These are phyloP conservation scores for Linyphia triangularis DNA, from an alignment of 2,888 invertebrate genomes.

Conservation along the genomic window DNA sequence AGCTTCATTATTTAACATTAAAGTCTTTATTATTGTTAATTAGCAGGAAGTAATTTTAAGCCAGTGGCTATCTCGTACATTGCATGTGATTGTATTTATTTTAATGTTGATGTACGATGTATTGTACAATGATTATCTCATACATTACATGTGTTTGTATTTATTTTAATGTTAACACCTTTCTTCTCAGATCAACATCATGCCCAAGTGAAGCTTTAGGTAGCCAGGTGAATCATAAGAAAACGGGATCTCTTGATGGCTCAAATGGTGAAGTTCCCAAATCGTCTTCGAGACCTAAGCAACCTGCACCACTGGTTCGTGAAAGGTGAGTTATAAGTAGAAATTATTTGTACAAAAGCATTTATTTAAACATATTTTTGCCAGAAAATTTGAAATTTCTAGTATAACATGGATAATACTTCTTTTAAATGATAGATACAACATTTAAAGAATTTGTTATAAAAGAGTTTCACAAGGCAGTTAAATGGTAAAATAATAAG, in stretches of 20 bases:
- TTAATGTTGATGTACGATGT: too few species aligned
- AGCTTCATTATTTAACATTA: too few species aligned
- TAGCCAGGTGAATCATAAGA: constrained; percentile 79
- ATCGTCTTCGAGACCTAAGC: constrained; percentile 78
- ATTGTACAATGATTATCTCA: too few species aligned
- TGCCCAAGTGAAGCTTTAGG: constrained; percentile 91
- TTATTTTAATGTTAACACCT: too few species aligned
- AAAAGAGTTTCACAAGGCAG: not conserved
- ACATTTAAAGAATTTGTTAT: not conserved
- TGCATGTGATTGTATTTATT: too few species aligned
- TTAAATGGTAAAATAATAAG: not conserved
- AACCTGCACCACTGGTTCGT: constrained; percentile 81
- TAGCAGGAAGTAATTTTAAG: too few species aligned
- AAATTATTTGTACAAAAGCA: not conserved
- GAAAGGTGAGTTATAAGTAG: constrained; percentile 82
- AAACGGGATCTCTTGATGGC: constrained; percentile 83
- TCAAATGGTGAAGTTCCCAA: constrained; percentile 76
- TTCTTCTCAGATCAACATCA: constrained; percentile 88
- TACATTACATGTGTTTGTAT: too few species aligned
- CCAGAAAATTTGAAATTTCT: not conserved
- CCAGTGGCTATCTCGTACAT: too few species aligned
- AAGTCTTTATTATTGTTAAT: too few species aligned
- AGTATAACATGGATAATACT: too few species aligned
- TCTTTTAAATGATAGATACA: too few species aligned
- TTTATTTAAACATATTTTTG: not conserved